A percentile compares a stretch with the other conserved stretches of the same genome.
Evolutionary conservation across 2,113 vertebrate species (phyloP).

Genomic region (Colaptes auratus): DNA sequence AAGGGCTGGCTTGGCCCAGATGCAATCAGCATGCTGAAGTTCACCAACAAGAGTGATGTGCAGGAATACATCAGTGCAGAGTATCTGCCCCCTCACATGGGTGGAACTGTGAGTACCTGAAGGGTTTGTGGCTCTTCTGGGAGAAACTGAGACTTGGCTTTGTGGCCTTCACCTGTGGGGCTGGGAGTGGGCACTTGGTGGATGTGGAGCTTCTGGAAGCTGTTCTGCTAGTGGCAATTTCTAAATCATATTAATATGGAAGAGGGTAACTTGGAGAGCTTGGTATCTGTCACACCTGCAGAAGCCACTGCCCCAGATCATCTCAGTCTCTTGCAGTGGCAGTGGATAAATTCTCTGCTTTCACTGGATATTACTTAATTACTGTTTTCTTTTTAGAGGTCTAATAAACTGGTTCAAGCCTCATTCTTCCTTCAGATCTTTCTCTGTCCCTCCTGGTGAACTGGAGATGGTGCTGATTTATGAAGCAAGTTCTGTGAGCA

Average conservation of each 20-base stretch:
- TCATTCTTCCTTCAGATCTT: background rate
- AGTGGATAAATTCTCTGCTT: too few relatives aligned
- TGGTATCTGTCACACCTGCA: background rate
- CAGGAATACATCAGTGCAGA: slow-evolving; percentile 87
- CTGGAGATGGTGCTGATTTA: background rate
- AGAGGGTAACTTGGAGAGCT: background rate
- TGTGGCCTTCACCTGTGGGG: background rate
- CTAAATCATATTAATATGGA: background rate
- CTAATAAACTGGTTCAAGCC: background rate
- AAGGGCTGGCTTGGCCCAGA: slow-evolving; percentile 96
- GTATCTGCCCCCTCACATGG: slow-evolving; percentile 92
- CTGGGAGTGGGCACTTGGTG: background rate
- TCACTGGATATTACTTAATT: background rate
- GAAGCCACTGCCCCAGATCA: background rate
- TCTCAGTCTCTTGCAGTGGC: too few relatives aligned
- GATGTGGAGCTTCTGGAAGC: background rate
- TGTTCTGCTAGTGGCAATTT: background rate
- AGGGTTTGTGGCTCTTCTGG: background rate
- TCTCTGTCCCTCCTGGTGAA: background rate
- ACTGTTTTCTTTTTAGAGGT: too few relatives aligned
- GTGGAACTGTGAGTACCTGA: slow-evolving; percentile 88
- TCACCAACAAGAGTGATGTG: slow-evolving; percentile 86
- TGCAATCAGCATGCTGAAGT: slow-evolving; percentile 91
- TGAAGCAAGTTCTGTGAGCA: background rate
- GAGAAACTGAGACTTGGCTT: background rate